Conservation (phyloP, 1,140 invertebrate species). For the Portunus trituberculatus region DNA sequence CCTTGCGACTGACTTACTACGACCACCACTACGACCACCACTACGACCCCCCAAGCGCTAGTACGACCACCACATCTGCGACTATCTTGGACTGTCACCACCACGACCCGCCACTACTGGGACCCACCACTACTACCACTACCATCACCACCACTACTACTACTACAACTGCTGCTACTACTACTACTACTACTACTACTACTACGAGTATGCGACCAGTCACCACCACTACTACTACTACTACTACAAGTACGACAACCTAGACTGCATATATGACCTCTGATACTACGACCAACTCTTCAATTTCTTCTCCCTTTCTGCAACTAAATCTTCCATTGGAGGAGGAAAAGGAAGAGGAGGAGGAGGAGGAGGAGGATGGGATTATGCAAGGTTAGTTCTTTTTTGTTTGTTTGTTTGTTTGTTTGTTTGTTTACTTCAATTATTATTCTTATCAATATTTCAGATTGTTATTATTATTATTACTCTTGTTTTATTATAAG, state of each 20-base stretch:
- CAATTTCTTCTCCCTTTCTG: too few relatives aligned
- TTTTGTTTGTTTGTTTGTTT: background rate
- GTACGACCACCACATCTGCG: background rate
- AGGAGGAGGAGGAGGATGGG: background rate
- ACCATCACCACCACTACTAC: background rate
- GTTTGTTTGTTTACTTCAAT: background rate
- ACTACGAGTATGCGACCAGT: too few relatives aligned
- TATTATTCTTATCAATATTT: background rate
- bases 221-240: background rate
- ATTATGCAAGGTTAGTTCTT: background rate
- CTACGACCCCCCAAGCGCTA: background rate
- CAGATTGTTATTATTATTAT: background rate
- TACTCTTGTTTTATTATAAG: background rate
- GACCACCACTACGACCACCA: background rate
- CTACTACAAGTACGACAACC: background rate
- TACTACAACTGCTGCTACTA: background rate
- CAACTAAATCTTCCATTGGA: too few relatives aligned
- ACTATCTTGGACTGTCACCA: background rate
- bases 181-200: background rate
- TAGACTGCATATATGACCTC: background rate
- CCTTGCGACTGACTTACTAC: slow-evolving; percentile 62
- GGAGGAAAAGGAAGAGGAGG: too few relatives aligned
- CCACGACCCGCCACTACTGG: background rate
- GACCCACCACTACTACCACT: background rate
- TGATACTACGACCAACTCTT: too few relatives aligned